Base-by-base conservation (phyloP, 2,113 vertebrate genomes). In the Eretmochelys imbricata region DNA sequence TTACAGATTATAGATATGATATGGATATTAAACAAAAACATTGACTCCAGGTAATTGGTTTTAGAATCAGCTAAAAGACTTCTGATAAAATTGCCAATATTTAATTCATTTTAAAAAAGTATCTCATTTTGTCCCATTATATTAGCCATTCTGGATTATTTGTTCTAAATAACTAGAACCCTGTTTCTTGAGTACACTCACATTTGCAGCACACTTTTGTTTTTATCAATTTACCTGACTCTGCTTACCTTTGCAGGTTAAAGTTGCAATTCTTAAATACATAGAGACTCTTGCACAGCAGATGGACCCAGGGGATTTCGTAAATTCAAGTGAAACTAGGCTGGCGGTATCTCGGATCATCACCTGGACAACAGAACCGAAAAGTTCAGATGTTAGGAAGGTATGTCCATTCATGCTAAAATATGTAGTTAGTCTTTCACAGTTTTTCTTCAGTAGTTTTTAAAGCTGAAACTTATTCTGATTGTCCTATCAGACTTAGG, bases 291-390 rank as follows among this genome's bases (percentile, higher is more conserved):
- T 99, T 87, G 99, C 99, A 0, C 98, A 99, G 81, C 99, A 99
- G 97, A 99, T 99, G 99, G 99, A 99, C 54, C 99, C 99, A 20
- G 98, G 98, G 65, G 99, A 99, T 97, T 99, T 99, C 97, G 98
- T 99, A 91, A 99, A 99, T 98, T 99, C 99, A 89, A 99, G 99
- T 96, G 99, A 99, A 98, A 99, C 99, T 46, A 98, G 99, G 59
- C 98, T 99, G 94, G 99, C 99, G 12, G 99, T 99, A 85, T 99
- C 99, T 59, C 99, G 99, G 78, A 99, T 99, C 96, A 99, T 99
- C 97, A 99, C 99, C 49, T 99, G 99, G 99, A 99, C 99, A 87
- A 99, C 99, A 88, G 99, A 99, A 97, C 99, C 99, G 79, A 99
- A 99, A 98, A 99, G 99, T 97, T 99, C 99, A 53, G 99, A 99